Evolutionary conservation across 1,140 invertebrate genomes (phyloP).

Genomic region (Brachionus manjavacas): DNA sequence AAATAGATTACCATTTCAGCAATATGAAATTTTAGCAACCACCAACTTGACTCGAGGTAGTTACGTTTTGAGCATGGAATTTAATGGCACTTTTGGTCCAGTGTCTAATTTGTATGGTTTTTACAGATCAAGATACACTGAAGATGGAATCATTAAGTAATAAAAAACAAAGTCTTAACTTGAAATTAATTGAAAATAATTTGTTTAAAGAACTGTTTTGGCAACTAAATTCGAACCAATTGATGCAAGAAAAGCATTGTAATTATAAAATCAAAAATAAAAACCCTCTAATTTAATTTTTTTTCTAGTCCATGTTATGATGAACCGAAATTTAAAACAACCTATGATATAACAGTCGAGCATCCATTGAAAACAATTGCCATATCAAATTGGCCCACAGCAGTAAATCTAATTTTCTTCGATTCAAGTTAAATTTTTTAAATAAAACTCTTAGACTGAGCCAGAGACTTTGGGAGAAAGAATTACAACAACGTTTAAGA

Average conservation of each 20-base stretch:
- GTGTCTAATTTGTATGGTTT: constrained; percentile 7
- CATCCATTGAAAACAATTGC: constrained; percentile 33
- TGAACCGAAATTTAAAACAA: constrained; percentile 48
- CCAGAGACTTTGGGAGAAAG: neutral
- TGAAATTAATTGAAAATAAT: neutral
- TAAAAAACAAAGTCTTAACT: too few relatives aligned
- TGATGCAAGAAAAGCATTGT: constrained; percentile 30
- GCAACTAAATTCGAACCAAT: constrained; percentile 26
- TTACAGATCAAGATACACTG: constrained; percentile 9
- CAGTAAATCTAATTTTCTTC: neutral
- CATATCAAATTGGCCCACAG: constrained; percentile 13
- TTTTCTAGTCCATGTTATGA: constrained; percentile 41
- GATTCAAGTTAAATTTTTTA: neutral
- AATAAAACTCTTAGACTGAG: neutral
- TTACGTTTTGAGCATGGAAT: constrained; percentile 6
- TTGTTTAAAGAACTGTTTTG: constrained; percentile 23
- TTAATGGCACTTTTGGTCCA: constrained; percentile 9
- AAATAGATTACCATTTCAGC: constrained; percentile 3
- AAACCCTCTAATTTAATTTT: neutral
- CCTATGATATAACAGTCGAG: constrained; percentile 64
- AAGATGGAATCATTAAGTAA: constrained; percentile 35
- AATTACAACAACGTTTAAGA: neutral
- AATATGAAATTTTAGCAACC: neutral
- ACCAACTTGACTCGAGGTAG: neutral
- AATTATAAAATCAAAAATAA: neutral